A percentile compares a stretch with the other conserved stretches of the same genome.
These are phyloP conservation scores for Rhopilema esculentum DNA, from an alignment of 30 jellyfish, hydroid and myxozoan species.

Conservation along the genomic window DNA sequence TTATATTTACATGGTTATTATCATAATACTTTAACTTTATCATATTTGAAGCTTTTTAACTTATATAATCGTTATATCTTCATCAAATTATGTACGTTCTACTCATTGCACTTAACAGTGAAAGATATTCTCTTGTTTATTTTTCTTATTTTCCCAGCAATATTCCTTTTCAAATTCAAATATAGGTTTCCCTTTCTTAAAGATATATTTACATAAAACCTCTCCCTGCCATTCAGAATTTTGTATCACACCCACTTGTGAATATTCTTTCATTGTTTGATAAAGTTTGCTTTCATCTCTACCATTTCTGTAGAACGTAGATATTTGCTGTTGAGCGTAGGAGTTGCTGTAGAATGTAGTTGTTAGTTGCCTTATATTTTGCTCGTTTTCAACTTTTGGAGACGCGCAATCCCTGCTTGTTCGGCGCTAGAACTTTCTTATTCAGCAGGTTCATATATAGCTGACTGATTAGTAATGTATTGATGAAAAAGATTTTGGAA, in stretches of 20 bases:
- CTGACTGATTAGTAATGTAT: neutral
- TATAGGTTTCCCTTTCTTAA: too few species aligned
- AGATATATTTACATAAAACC: too few species aligned
- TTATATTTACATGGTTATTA: conserved; percentile 14
- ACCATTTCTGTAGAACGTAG: too few species aligned
- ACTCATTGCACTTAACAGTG: neutral
- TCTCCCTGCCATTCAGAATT: too few species aligned
- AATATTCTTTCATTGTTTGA: too few species aligned
- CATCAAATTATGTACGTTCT: neutral
- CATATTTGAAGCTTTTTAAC: conserved; percentile 34
- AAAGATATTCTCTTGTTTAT: too few species aligned
- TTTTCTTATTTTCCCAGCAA: too few species aligned
- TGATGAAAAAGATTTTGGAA: conserved; percentile 16
- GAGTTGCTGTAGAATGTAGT: neutral
- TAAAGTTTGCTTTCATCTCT: too few species aligned
- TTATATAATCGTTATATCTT: neutral
- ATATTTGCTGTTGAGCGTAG: neutral
- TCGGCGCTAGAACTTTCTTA: neutral
- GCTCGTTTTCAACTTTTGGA: neutral
- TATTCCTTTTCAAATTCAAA: too few species aligned
- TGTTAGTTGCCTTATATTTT: neutral
- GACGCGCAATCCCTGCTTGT: neutral
- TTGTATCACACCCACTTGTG: too few species aligned
- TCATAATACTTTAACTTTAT: conserved; percentile 6
- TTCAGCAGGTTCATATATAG: neutral